Evolutionary conservation across 2,797 vertebrate genomes (phyloP).

Genomic region (Crocidura indochinensis): DNA sequence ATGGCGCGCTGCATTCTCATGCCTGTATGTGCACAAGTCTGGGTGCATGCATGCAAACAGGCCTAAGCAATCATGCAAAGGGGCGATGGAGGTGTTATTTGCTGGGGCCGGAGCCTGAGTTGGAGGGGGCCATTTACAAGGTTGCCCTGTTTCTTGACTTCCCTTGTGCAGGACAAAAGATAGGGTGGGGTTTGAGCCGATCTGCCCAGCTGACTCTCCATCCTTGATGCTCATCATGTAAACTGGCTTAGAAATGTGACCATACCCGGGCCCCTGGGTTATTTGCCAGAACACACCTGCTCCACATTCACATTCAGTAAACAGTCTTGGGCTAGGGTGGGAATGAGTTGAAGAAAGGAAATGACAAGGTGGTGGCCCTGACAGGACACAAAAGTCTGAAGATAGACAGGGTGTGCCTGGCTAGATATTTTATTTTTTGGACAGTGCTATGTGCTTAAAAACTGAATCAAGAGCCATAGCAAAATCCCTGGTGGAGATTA

Average conservation of each 20-base stretch:
- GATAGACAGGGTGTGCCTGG: too few species aligned
- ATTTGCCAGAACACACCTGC: neutral
- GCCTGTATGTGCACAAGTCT: neutral
- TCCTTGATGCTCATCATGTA: neutral
- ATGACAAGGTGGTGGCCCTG: neutral
- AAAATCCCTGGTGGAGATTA: neutral
- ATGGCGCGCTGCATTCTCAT: neutral
- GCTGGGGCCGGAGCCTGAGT: constrained; percentile 18
- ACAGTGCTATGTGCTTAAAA: constrained; percentile 55
- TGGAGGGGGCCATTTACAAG: neutral
- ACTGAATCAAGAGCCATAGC: constrained; percentile 29
- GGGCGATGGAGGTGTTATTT: neutral
- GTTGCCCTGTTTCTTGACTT: neutral
- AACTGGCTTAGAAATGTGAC: neutral
- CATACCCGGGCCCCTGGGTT: too few species aligned
- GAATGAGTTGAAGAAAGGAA: neutral
- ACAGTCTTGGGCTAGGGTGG: neutral
- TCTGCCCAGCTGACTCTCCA: neutral
- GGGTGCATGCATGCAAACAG: too few species aligned
- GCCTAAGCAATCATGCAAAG: neutral
- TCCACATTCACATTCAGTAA: neutral
- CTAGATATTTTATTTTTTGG: neutral
- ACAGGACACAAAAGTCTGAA: neutral
- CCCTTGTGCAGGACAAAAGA: neutral
- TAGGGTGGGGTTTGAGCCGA: neutral